phyloP scores from a whole-genome alignment of 2,888 invertebrate genomes.

The Apotomis capreana region DNA sequence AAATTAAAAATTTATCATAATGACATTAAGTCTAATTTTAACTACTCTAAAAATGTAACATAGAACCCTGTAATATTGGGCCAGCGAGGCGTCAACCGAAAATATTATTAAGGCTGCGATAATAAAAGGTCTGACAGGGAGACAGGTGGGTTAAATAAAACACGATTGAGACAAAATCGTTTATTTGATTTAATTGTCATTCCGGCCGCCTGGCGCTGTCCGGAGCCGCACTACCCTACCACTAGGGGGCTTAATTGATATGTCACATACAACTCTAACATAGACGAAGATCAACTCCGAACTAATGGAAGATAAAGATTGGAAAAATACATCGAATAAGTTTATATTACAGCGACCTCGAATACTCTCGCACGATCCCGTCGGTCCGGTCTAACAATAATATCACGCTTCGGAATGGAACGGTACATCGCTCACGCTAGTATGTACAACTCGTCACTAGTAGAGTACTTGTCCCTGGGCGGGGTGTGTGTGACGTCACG shows the following conservation, averaged over 20 bases:
- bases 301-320: slow-evolving; percentile 18
- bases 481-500: slow-evolving; percentile 41
- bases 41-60: too few relatives aligned
- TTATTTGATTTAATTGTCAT: slow-evolving; percentile 62
- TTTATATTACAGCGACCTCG: background rate
- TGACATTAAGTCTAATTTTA: too few relatives aligned
- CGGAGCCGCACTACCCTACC: slow-evolving; percentile 18
- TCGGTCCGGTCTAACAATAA: slow-evolving; percentile 50
- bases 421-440: slow-evolving; percentile 60
- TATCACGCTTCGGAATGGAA: slow-evolving; percentile 72
- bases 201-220: slow-evolving; percentile 44
- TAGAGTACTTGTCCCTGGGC: slow-evolving; percentile 11
- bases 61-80: too few relatives aligned
- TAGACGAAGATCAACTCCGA: slow-evolving; percentile 17
- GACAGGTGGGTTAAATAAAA: slow-evolving; percentile 22
- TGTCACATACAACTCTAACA: slow-evolving; percentile 34
- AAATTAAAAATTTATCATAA: too few relatives aligned
- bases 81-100: too few relatives aligned
- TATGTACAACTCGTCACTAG: slow-evolving; percentile 24
- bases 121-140: background rate
- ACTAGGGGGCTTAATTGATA: slow-evolving; percentile 31
- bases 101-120: too few relatives aligned
- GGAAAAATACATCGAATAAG: slow-evolving; percentile 19
- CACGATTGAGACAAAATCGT: slow-evolving; percentile 53
- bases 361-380: slow-evolving; percentile 11